Base-by-base conservation (phyloP, 1,140 invertebrate species). In the Maconellicoccus hirsutus region DNA sequence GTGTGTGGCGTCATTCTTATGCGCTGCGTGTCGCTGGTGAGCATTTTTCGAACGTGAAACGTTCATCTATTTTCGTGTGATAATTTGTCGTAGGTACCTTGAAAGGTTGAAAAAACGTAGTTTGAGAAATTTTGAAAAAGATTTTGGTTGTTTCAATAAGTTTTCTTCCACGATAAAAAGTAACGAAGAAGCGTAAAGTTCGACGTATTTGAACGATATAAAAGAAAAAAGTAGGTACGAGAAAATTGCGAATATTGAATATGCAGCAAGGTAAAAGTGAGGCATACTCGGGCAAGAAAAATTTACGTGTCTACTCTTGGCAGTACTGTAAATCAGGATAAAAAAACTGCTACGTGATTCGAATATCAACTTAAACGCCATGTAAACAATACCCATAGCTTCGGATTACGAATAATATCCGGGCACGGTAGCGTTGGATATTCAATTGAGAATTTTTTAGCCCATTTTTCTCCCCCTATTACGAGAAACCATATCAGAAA, bases 291-390 rank as follows among this genome's bases (percentile, higher is more conserved):
- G 12, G 29, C 12, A 6, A 12, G 6, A 52, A 19, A 52, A 52
- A 52, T 52, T 52, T 52, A 52, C 42, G 42, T 52, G n/a, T 52
- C 10, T 52, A 52, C 42, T 52, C 6, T 16, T 52, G 42, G 42
- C 42, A 52, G 42, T 52, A 52, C 42, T 52, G 42, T 52, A 52
- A 52, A 52, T 52, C 42, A 52, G 42, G 42, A 52, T 52, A 52
- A 52, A 52, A 52, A 52, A 52, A 33, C 42, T 8, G 42, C 6
- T 52, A 52, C 42, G 42, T 52, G 42, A 52, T 52, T 52, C n/a
- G 42, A 52, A 52, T 52, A 52, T 52, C 6, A 19, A 52, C 12
- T 19, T 16, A 16, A 52, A 52, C 3, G 12, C 16, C 42, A 16
- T 52, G 42, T 52, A 52, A 52, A 52, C 42, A 52, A 52, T 52